A percentile compares a stretch with the other conserved stretches of the same genome.
Conservation (phyloP, 37 sponge, comb jelly and placozoan genomes). For the Sycon ciliatum region DNA sequence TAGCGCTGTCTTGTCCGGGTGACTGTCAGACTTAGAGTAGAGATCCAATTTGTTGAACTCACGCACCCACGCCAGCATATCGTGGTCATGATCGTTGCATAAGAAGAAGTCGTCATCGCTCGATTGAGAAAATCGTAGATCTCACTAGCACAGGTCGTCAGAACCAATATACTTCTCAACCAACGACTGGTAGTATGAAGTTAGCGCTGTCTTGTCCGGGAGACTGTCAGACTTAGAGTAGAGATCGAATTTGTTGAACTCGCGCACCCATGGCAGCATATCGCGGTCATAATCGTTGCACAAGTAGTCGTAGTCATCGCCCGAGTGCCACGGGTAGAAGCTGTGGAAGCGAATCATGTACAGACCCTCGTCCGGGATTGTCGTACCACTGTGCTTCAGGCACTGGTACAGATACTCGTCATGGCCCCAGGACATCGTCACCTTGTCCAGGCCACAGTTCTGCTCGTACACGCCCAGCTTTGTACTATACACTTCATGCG, state of each 20-base stretch:
- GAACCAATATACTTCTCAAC: slow-evolving; percentile 73
- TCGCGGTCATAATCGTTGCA: slow-evolving; percentile 65
- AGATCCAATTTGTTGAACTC: too few species aligned
- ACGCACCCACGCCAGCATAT: too few species aligned
- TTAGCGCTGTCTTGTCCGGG: slow-evolving; percentile 58
- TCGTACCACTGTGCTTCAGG: slow-evolving; percentile 46
- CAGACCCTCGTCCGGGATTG: slow-evolving; percentile 74
- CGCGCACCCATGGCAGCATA: slow-evolving; percentile 70
- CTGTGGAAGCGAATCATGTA: slow-evolving; percentile 85
- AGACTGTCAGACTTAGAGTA: slow-evolving; percentile 82
- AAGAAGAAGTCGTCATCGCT: too few species aligned
- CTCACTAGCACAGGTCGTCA: too few species aligned
- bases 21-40: too few species aligned
- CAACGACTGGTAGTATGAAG: slow-evolving; percentile 77
- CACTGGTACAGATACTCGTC: slow-evolving; percentile 94
- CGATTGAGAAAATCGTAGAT: too few species aligned
- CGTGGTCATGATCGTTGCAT: too few species aligned
- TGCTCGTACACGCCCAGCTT: slow-evolving; percentile 81
- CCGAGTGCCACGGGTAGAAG: slow-evolving; percentile 93
- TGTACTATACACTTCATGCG: slow-evolving; percentile 67
- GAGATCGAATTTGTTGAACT: slow-evolving; percentile 90
- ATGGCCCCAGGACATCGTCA: slow-evolving; percentile 95
- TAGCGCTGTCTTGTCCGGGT: too few species aligned
- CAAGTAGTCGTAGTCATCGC: slow-evolving; percentile 65
- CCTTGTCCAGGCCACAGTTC: slow-evolving; percentile 82